These are phyloP conservation scores for Cheilosia impressa DNA, from an alignment of 2,888 invertebrate species.

Conservation along the genomic window DNA sequence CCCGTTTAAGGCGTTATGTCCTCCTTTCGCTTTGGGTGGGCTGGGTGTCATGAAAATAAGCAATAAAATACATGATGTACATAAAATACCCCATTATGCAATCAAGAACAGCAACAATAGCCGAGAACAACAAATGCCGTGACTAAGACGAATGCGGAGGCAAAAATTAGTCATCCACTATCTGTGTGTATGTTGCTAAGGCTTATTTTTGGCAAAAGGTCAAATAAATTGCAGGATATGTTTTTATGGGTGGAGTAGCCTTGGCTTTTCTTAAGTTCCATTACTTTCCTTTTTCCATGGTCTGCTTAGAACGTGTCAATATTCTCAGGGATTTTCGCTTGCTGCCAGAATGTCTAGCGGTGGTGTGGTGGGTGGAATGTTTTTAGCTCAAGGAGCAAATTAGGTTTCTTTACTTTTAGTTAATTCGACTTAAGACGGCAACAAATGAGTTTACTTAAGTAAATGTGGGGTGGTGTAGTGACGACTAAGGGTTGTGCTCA, in stretches of 20 bases:
- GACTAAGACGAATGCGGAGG: slow-evolving; percentile 18
- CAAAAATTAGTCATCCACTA: slow-evolving; percentile 56
- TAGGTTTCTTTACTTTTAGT: slow-evolving; percentile 35
- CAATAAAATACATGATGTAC: slow-evolving; percentile 53
- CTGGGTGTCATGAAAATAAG: slow-evolving; percentile 41
- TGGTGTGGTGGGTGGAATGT: slow-evolving; percentile 6
- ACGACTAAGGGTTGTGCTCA: neutral
- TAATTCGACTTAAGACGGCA: slow-evolving; percentile 30
- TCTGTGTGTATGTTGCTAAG: slow-evolving; percentile 22
- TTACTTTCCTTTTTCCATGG: slow-evolving; percentile 13
- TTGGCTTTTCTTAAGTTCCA: neutral
- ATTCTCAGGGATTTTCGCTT: slow-evolving; percentile 30
- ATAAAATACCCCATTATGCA: slow-evolving; percentile 55
- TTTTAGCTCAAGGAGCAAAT: slow-evolving; percentile 41
- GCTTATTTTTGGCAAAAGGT: slow-evolving; percentile 61
- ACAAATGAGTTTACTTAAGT: slow-evolving; percentile 12
- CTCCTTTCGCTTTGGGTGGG: neutral
- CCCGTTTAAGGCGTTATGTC: slow-evolving; percentile 8
- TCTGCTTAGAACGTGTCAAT: slow-evolving; percentile 32
- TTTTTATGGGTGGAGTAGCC: too few relatives aligned
- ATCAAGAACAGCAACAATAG: slow-evolving; percentile 29
- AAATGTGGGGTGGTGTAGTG: neutral
- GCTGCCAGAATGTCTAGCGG: slow-evolving; percentile 22
- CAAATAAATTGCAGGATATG: slow-evolving; percentile 49
- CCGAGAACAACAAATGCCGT: slow-evolving; percentile 21